Base-by-base conservation (phyloP, 2,113 vertebrate genomes). In the Prunella himalayana region DNA sequence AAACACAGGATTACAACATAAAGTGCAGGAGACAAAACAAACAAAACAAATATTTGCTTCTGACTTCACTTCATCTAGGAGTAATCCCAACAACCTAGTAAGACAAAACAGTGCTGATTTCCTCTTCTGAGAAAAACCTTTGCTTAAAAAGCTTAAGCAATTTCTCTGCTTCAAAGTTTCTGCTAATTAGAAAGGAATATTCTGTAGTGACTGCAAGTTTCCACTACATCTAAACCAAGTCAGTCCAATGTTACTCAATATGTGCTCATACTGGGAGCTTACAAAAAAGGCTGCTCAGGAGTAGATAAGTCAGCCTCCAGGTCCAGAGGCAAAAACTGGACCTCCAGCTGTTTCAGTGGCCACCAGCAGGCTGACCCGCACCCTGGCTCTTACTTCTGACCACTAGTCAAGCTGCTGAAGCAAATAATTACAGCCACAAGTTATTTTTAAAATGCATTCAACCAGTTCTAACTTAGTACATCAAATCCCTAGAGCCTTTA, bases 391-490 rank as follows among this genome's bases (percentile, higher is more conserved):
- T 53, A 69, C 6, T 88, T 79, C 45, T 59, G 75, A 91, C 51
- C 71, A 60, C 13, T 31, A 50, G n/a, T 39, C 17, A 39, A 72
- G 30, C 18, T 78, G 27, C 15, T 77, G 59, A 88, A 90, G n/a
- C 1, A 3, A 96, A 69, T n/a, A 82, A 71, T 15, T 73, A 73
- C 27, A 90, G 35, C 5, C 19, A 44, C 28, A 81, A 85, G 75
- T 47, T 86, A 54, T 92, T 93, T 94, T 88, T 31, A 44, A 82
- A 96, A 91, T 30, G 59, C 71, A 86, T 63, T 93, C 88, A 95
- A 88, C 60, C 68, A 10, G 22, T 53, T 86, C 63, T 88, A 90
- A 86, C n/a, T 85, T 24, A 49, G 42, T 53, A 63, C 33, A 66
- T 1, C 24, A 91, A 82, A 91, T 73, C 90, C 75, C 79, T 22